Base-by-base conservation (phyloP, 2,888 invertebrate genomes). In the Idaea straminata region DNA sequence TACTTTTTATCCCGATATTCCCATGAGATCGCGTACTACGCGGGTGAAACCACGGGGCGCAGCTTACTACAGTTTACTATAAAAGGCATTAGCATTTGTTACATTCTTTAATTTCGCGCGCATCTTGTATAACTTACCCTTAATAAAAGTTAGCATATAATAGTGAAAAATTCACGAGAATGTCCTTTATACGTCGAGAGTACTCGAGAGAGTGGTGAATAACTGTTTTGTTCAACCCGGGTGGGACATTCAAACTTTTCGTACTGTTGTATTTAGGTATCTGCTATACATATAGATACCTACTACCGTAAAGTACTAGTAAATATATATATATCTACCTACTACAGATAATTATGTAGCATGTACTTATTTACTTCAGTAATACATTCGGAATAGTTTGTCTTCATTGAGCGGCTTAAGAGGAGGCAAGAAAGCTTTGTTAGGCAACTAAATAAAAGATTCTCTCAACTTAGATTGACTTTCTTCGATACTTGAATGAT, bases 211-310 rank as follows among this genome's bases (percentile, higher is more conserved):
- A 10, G 13, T 13, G 47, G 47, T 5, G 10, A 47, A 66, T 61
- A 68, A 66, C 66, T 62, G 59, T 67, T 65, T 65, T 38, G 64
- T 62, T 5, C 34, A 64, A 64, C 25, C 61, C 16, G 60, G n/a
- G 59, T 34, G 64, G 61, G 61, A 61, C 59, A 47, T 35, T 47
- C 47, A 47, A 47, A 47, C 47, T 47, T 47, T 47, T 10, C 7
- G 47, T 47, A 47, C 47, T 47, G 6, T 47, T 47, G 36, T 36
- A 36, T 7, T 10, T 7, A 7, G 36, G 6, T 47, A 47, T 7
- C 13, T 25, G 25, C 47, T 47, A 47, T 47, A 10, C 7, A 7
- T 47, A 25, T 25, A 25, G 25, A 25, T 25, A 25, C 25, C 3
- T 25, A 25, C n/a, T n/a, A n/a, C n/a, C n/a, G n/a, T n/a, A 25